phyloP scores from a whole-genome alignment of 37 sponge, comb jelly and placozoan genomes.

The Axinella damicornis region DNA sequence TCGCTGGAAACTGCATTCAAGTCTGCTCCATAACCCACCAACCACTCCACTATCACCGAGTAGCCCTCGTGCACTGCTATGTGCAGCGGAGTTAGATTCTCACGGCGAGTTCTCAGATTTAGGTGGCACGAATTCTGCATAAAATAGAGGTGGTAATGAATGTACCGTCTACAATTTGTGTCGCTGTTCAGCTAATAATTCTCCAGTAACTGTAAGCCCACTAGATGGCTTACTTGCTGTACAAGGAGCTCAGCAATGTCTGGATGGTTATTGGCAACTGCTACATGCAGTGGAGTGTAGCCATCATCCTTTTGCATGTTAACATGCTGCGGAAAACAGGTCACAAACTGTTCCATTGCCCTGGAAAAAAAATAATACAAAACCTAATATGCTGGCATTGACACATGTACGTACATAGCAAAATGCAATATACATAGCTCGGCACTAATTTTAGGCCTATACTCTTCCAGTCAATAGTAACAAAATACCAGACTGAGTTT shows the following conservation, averaged over 20 bases:
- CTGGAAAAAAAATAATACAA: not conserved
- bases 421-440: too few relatives aligned
- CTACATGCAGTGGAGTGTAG: constrained; percentile 21
- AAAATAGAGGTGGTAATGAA: too few relatives aligned
- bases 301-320: constrained; percentile 25
- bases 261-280: not conserved
- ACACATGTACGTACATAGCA: too few relatives aligned
- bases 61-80: constrained; percentile 51
- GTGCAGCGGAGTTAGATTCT: constrained; percentile 56
- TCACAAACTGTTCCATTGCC: constrained; percentile 3
- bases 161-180: too few relatives aligned
- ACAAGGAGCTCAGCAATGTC: not conserved
- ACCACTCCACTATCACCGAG: constrained; percentile 46
- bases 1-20: constrained; percentile 39
- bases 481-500: too few relatives aligned
- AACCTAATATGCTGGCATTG: too few relatives aligned
- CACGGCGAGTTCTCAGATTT: not conserved
- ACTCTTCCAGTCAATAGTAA: too few relatives aligned
- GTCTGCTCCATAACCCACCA: constrained; percentile 64
- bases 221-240: too few relatives aligned
- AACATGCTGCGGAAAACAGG: not conserved
- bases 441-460: too few relatives aligned
- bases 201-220: too few relatives aligned
- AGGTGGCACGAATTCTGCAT: constrained; percentile 12
- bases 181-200: too few relatives aligned